Evolutionary conservation across 2,888 invertebrate species (phyloP).

Genomic region (Oasisia sp.): DNA sequence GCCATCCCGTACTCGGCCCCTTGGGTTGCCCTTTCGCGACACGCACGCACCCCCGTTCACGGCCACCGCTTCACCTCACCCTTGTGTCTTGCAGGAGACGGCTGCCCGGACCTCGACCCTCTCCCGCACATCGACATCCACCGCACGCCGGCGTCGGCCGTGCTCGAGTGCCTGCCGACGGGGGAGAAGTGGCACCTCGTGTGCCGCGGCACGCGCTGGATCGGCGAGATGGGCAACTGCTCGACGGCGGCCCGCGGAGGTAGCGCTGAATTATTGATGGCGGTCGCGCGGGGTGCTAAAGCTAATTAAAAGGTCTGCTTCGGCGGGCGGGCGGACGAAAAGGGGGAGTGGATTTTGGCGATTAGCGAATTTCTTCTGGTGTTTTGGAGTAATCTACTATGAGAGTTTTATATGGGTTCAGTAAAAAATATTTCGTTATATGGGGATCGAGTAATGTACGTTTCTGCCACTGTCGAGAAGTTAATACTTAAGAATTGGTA

Average conservation of each 20-base stretch:
- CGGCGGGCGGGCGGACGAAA: not conserved
- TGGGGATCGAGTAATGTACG: too few species aligned
- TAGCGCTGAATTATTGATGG: not conserved
- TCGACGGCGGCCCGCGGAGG: not conserved
- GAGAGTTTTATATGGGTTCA: too few species aligned
- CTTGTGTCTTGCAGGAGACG: not conserved
- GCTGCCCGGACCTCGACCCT: not conserved
- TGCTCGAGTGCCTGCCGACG: slow-evolving; percentile 9
- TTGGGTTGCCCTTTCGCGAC: not conserved
- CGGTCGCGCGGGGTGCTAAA: slow-evolving; percentile 6
- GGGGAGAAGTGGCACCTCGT: slow-evolving; percentile 3
- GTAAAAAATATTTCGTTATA: too few species aligned
- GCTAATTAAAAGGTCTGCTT: not conserved
- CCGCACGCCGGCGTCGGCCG: not conserved
- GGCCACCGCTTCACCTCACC: not conserved
- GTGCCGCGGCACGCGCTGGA: not conserved
- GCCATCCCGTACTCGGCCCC: not conserved
- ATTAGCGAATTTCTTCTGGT: not conserved
- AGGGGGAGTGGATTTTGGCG: not conserved
- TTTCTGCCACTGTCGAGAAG: too few species aligned
- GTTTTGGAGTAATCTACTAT: not conserved
- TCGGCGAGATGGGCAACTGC: slow-evolving; percentile 4
- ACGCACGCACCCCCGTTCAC: not conserved
- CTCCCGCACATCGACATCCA: not conserved
- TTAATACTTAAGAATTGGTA: too few species aligned